phyloP scores from a whole-genome alignment of 1,140 invertebrate species.

The Gonioctena quinquepunctata region DNA sequence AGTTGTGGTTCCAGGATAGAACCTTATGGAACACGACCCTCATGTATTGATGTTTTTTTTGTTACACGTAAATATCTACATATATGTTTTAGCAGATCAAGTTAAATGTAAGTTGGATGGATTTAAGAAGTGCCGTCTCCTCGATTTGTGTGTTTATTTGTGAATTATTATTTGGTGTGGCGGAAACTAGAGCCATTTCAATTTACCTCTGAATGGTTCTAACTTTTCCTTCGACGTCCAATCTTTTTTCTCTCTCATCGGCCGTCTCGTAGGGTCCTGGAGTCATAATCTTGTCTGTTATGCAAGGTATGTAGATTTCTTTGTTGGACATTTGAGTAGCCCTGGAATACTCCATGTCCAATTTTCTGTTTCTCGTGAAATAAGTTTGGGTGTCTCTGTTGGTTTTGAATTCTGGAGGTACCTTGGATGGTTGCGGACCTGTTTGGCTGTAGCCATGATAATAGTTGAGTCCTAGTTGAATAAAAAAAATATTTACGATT shows the following conservation, averaged over 20 bases:
- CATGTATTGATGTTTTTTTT: too few species aligned
- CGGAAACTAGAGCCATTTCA: too few species aligned
- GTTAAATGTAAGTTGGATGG: too few species aligned
- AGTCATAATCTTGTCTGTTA: conserved; percentile 61
- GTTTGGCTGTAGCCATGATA: conserved; percentile 70
- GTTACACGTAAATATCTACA: too few species aligned
- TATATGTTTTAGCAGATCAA: too few species aligned
- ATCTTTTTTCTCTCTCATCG: conserved; percentile 57
- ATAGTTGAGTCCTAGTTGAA: conserved; percentile 58
- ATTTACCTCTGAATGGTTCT: conserved; percentile 62
- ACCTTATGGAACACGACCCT: too few species aligned
- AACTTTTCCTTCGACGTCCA: conserved; percentile 60
- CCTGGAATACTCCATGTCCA: conserved; percentile 58
- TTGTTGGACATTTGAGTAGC: conserved; percentile 61
- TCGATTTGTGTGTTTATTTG: too few species aligned
- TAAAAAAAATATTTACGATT: too few species aligned
- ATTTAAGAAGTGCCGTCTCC: too few species aligned
- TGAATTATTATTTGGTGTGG: too few species aligned
- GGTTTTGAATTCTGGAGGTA: conserved; percentile 58
- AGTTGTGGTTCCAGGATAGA: too few species aligned
- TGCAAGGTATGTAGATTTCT: conserved; percentile 62
- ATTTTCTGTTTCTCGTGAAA: conserved; percentile 51
- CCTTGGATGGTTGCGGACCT: conserved; percentile 59
- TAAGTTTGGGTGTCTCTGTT: conserved; percentile 65
- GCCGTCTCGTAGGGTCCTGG: conserved; percentile 62